Percentiles rank a stretch among this genome's conserved stretches.
phyloP scores from a whole-genome alignment of 64 coral and sea anemone genomes.

The Montipora foliosa region DNA sequence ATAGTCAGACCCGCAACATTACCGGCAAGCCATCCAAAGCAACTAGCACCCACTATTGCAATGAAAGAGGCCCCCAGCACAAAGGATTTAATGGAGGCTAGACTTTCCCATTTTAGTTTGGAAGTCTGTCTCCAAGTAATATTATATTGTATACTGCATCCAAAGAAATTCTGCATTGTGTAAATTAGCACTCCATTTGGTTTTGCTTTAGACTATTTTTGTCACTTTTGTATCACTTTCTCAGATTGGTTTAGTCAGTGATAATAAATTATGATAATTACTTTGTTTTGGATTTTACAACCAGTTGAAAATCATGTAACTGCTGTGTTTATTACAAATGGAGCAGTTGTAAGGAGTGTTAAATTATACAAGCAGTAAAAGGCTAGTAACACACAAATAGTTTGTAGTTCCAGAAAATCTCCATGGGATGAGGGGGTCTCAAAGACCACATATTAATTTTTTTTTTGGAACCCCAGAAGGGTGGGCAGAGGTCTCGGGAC shows the following conservation, averaged over 20 bases:
- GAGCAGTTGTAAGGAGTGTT: too few relatives aligned
- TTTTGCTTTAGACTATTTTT: neutral
- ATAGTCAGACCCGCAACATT: neutral
- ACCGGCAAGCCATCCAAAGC: slow-evolving; percentile 14
- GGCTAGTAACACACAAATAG: slow-evolving; percentile 5
- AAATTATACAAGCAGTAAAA: neutral
- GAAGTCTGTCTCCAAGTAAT: slow-evolving; percentile 23
- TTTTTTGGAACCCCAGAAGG: neutral
- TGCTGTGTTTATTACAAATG: neutral
- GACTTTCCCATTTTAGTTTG: slow-evolving; percentile 33
- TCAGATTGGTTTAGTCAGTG: slow-evolving; percentile 12
- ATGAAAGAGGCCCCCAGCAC: slow-evolving; percentile 45
- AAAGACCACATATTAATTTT: slow-evolving; percentile 3
- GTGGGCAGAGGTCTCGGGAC: neutral
- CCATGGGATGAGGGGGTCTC: slow-evolving; percentile 4
- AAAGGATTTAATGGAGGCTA: slow-evolving; percentile 44
- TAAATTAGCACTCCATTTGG: slow-evolving; percentile 9
- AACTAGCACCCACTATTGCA: slow-evolving; percentile 40
- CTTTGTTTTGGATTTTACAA: slow-evolving; percentile 15
- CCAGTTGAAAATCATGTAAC: slow-evolving; percentile 7
- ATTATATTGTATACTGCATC: slow-evolving; percentile 2
- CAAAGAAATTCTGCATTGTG: neutral
- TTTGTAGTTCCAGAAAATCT: neutral
- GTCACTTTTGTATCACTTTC: neutral
- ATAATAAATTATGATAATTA: slow-evolving; percentile 21